A percentile compares a stretch with the other conserved stretches of the same genome.
Conservation (phyloP, 2,888 invertebrate genomes). For the Eupithecia tripunctaria region DNA sequence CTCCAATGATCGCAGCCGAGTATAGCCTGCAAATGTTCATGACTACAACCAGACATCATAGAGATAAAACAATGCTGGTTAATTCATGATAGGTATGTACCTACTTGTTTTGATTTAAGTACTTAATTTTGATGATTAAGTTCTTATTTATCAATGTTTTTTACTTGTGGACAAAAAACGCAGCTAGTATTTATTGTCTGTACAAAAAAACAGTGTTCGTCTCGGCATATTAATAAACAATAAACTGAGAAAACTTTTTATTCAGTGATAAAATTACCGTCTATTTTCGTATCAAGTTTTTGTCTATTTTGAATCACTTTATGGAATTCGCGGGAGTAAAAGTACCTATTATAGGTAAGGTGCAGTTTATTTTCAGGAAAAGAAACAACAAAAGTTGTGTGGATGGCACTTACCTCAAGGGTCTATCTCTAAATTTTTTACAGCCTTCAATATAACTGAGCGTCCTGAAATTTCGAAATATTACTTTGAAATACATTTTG, state of each 20-base stretch:
- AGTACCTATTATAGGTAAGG: neutral
- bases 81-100: neutral
- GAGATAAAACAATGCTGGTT: neutral
- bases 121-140: neutral
- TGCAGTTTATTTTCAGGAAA: neutral
- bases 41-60: neutral
- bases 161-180: neutral
- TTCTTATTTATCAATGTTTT: neutral
- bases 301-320: neutral
- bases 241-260: neutral
- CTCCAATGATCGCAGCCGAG: slow-evolving; percentile 84
- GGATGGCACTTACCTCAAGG: slow-evolving; percentile 64
- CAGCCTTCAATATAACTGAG: slow-evolving; percentile 74
- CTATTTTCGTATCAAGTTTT: neutral
- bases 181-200: too few species aligned
- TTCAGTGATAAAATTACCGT: neutral
- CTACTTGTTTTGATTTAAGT: neutral
- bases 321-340: neutral
- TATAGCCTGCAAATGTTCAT: slow-evolving; percentile 70
- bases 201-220: neutral
- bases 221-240: neutral
- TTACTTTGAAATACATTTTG: slow-evolving; percentile 72
- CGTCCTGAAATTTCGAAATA: slow-evolving; percentile 66
- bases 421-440: slow-evolving; percentile 69
- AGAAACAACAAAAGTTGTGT: neutral